phyloP scores from a whole-genome alignment of 2,113 vertebrate species.

The Pycnonotus jocosus region DNA sequence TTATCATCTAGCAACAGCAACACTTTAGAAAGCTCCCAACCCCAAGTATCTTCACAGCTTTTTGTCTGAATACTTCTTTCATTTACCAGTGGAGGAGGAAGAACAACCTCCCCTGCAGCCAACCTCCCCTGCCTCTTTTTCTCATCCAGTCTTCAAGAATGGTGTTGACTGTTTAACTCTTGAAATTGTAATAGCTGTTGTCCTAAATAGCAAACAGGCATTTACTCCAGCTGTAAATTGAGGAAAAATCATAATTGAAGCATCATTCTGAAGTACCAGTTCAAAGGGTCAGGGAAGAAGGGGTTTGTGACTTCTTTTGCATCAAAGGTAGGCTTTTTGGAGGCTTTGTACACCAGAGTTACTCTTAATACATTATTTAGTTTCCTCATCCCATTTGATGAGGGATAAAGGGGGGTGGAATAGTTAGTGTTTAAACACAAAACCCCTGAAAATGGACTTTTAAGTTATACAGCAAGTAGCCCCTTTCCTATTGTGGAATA shows the following conservation, averaged over 20 bases:
- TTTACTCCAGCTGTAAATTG: neutral
- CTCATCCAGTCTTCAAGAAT: neutral
- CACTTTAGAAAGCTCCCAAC: neutral
- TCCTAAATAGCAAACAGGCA: neutral
- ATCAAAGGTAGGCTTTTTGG: neutral
- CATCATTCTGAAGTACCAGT: neutral
- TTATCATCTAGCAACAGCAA: neutral
- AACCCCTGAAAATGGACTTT: neutral
- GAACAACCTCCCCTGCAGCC: neutral
- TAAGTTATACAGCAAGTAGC: neutral
- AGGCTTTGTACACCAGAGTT: neutral
- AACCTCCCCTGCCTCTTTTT: neutral
- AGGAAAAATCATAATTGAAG: neutral
- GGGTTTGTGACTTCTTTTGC: neutral
- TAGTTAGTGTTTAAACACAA: neutral
- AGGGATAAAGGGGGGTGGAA: neutral
- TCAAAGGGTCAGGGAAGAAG: neutral
- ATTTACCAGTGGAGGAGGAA: neutral
- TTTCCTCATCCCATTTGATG: neutral
- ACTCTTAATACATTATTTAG: neutral
- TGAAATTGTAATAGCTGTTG: neutral
- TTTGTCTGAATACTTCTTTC: neutral
- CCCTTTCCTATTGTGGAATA: neutral
- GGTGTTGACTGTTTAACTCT: neutral
- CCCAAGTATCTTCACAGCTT: neutral